Conservation (phyloP, 2,113 vertebrate genomes). For the Pachyramphus minor region DNA sequence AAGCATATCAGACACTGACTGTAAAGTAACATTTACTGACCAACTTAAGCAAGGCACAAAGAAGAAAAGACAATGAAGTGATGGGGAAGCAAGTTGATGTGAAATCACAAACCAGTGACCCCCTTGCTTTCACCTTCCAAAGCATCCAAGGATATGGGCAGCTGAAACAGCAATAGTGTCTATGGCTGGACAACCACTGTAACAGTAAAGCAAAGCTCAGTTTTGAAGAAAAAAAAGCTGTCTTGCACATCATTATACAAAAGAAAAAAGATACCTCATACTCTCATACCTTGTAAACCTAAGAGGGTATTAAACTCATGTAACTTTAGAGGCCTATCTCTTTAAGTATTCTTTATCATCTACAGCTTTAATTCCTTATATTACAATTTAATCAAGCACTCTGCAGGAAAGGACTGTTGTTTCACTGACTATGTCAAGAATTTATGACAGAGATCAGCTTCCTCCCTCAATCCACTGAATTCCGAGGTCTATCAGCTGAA, state of each 20-base stretch:
- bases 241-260: background rate
- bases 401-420: background rate
- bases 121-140: constrained; percentile 17
- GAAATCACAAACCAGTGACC: background rate
- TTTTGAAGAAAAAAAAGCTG: background rate
- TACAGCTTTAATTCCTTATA: background rate
- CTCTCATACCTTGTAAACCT: background rate
- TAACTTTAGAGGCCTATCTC: background rate
- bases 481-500: background rate
- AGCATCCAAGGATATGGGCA: background rate
- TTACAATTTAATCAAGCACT: background rate
- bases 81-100: background rate
- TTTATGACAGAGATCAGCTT: background rate
- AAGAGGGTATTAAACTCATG: background rate
- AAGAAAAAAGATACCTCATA: background rate
- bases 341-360: background rate
- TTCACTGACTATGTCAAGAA: background rate
- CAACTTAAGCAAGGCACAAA: constrained; percentile 27
- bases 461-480: background rate
- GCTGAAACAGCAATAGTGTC: background rate
- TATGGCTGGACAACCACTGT: background rate
- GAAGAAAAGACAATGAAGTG: background rate
- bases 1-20: background rate
- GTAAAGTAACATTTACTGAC: background rate
- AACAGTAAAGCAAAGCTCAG: background rate